Evolutionary conservation across 2,888 invertebrate species (phyloP), one percentile per base, ranked within the genome.

Genomic region (Choristoneura rosaceana): DNA sequence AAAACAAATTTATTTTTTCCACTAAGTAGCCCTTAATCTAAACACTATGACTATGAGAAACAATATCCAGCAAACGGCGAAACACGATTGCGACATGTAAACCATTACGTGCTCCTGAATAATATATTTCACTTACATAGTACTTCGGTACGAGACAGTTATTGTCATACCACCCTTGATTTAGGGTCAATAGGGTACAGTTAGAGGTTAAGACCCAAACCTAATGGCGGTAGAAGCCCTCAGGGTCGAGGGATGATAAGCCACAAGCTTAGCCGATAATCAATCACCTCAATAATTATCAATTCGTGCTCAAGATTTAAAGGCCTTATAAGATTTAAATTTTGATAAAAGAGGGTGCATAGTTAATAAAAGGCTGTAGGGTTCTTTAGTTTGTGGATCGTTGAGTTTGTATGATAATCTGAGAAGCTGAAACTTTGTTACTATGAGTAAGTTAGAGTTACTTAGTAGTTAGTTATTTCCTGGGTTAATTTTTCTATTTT

Each of bases 241-340:
- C 12, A 58, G 67, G 71, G 71, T 47, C 58, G 38, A 45, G 15
- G 61, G 33, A 71, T 45, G 67, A 67, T 67, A 68, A 68, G 71
- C 71, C 45, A 52, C 15, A 62, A 25, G 55, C 14, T 68, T 55
- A 71, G 55, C 71, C 7, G 38, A 71, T 58, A 71, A 71, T 71
- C 71, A 71, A 71, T 71, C 69, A 63, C 52, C 63, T 55, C 45
- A 67, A 68, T 71, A 71, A 71, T 71, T 66, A 67, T 55, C 34
- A 71, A 67, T 62, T 71, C 61, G 45, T 62, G 45, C 10, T 55
- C 10, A n/a, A 60, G 47, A 38, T 43, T 43, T 43, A 12, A 12
- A 12, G 7, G 38, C 38, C 38, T 5, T 7, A 4, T 17, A n/a
- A 59, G 34, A 59, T 58, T 17, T 25, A 41, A 38, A 59, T 34